Conservation (phyloP, 2,888 invertebrate genomes). For the Sesamia inferens region DNA sequence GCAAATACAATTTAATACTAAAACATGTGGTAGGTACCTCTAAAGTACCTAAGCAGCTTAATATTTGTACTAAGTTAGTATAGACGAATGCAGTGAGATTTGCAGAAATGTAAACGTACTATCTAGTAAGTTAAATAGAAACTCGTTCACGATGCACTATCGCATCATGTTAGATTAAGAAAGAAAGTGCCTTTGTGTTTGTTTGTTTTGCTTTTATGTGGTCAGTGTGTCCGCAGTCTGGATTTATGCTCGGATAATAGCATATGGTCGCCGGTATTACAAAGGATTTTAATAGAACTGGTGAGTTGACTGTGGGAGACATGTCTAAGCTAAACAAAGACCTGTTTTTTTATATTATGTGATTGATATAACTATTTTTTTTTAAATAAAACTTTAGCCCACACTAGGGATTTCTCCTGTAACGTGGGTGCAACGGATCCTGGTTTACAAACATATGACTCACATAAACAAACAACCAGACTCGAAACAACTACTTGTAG, state of each 20-base stretch:
- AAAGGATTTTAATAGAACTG: neutral
- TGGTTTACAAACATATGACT: no score
- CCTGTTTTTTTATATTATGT: neutral
- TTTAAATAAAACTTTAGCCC: no score
- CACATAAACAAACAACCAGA: no score
- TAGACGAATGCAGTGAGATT: conserved; percentile 1
- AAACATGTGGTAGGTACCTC: neutral
- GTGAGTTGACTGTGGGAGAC: neutral
- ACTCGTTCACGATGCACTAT: neutral
- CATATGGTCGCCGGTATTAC: neutral
- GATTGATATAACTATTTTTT: no score
- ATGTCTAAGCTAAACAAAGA: neutral
- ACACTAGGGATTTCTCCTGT: no score
- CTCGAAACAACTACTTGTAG: no score
- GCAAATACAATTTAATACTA: neutral
- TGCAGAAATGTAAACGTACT: neutral
- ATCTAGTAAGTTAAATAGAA: neutral
- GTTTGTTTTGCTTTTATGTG: neutral
- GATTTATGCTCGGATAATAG: neutral
- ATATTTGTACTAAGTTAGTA: neutral
- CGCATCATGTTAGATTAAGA: conserved; percentile 3
- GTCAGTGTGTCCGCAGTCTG: conserved; percentile 3
- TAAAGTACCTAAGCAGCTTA: conserved; percentile 7
- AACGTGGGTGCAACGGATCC: no score
- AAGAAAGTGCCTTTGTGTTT: neutral